Evolutionary conservation across 1,140 invertebrate genomes (phyloP).

Genomic region (Drosophila asahinai): DNA sequence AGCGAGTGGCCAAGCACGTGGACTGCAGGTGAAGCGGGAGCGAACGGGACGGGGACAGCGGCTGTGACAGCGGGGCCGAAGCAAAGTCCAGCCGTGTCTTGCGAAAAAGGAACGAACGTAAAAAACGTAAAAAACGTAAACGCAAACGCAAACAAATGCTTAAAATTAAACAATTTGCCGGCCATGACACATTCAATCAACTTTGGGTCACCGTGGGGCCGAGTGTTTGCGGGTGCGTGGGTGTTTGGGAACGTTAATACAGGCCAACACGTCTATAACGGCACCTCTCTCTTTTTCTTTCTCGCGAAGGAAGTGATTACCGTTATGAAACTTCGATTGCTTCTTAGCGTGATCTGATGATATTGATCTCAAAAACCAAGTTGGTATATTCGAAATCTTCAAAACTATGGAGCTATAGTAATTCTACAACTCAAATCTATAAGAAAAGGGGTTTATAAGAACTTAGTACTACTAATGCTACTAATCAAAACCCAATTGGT

Average conservation of each 20-base stretch:
- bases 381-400: not conserved
- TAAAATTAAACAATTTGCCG: slow-evolving; percentile 54
- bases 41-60: slow-evolving; percentile 6
- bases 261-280: slow-evolving; percentile 19
- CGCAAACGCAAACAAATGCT: slow-evolving; percentile 44
- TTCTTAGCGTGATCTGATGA: not conserved
- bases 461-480: no score
- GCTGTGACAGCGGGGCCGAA: not conserved
- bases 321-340: no score
- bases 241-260: slow-evolving; percentile 24
- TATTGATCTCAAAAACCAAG: no score
- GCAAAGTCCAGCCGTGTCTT: slow-evolving; percentile 45
- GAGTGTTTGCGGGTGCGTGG: slow-evolving; percentile 25
- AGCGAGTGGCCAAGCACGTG: slow-evolving; percentile 39
- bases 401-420: not conserved
- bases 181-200: slow-evolving; percentile 57
- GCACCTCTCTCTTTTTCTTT: not conserved
- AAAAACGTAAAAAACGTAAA: slow-evolving; percentile 15
- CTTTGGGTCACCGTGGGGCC: slow-evolving; percentile 48
- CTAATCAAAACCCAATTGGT: no score
- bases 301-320: no score
- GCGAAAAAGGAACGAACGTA: slow-evolving; percentile 26
- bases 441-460: no score
- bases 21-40: slow-evolving; percentile 42
- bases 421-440: not conserved